These are phyloP conservation scores for Heliconius charithonia DNA, from an alignment of 2,888 invertebrate species.

Conservation along the genomic window DNA sequence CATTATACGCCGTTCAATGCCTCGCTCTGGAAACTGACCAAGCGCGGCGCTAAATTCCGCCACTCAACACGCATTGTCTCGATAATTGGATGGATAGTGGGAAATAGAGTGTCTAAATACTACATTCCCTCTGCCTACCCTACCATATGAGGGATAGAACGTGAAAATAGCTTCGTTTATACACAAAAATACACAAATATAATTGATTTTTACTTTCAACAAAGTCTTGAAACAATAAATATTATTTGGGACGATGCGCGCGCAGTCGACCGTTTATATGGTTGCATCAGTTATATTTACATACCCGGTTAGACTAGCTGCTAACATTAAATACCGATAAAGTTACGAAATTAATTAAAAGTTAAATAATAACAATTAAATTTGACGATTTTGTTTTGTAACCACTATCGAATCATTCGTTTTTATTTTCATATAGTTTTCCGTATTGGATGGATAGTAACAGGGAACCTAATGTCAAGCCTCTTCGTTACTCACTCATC, in stretches of 20 bases:
- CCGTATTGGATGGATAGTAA: background rate
- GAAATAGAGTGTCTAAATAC: background rate
- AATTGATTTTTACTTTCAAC: background rate
- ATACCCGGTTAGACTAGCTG: background rate
- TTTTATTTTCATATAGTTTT: background rate
- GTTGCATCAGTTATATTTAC: slow-evolving; percentile 11
- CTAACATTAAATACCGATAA: slow-evolving; percentile 13
- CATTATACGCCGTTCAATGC: background rate
- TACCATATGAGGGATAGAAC: background rate
- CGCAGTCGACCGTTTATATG: slow-evolving; percentile 1
- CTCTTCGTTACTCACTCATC: background rate
- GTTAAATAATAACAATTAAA: slow-evolving; percentile 9
- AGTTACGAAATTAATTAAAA: slow-evolving; percentile 10
- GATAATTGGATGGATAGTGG: background rate
- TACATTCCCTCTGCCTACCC: background rate
- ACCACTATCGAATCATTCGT: background rate
- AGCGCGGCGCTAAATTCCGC: too few relatives aligned
- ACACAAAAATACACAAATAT: too few relatives aligned
- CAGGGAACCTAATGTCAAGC: background rate
- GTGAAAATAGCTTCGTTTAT: background rate
- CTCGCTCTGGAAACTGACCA: too few relatives aligned
- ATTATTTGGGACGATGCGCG: slow-evolving; percentile 10
- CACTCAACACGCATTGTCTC: too few relatives aligned
- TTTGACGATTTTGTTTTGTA: slow-evolving; percentile 1
- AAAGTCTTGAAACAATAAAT: background rate